Percentiles rank a stretch among this genome's conserved stretches.
Conservation (phyloP, 2,797 vertebrate species). For the Semaprochilodus insignis region DNA sequence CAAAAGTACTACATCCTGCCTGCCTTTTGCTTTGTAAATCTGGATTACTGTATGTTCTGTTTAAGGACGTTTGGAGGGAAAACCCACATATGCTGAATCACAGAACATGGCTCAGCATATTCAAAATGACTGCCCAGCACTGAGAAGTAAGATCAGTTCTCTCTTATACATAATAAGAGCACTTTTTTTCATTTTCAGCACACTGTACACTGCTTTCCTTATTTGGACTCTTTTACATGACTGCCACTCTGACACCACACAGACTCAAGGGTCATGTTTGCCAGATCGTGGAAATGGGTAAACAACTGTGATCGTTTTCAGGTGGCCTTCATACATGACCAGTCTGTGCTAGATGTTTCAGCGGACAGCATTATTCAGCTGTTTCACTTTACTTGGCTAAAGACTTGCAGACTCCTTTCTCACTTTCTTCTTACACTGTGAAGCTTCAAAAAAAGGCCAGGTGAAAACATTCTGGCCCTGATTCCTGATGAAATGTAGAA, state of each 20-base stretch:
- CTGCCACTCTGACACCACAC: neutral
- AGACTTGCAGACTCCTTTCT: conserved; percentile 22
- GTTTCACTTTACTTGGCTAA: conserved; percentile 4
- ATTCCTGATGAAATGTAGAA: conserved; percentile 35
- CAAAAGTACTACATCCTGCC: neutral
- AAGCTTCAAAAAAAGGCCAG: conserved; percentile 1
- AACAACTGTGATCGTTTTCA: conserved; percentile 27
- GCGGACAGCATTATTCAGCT: neutral
- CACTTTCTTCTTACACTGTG: conserved; percentile 16
- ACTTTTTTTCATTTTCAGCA: neutral
- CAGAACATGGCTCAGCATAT: neutral
- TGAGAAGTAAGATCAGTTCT: neutral
- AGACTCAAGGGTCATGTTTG: conserved; percentile 54
- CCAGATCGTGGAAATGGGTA: conserved; percentile 44
- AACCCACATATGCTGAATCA: neutral
- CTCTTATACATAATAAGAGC: neutral
- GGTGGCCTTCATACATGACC: conserved; percentile 17
- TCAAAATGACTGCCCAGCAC: neutral
- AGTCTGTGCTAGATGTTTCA: neutral
- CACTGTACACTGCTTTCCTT: neutral
- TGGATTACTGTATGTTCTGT: neutral
- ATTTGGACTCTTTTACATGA: neutral
- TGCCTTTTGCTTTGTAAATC: conserved; percentile 2
- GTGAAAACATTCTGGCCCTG: conserved; percentile 14
- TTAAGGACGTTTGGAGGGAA: neutral